Percentiles rank a stretch among this genome's conserved stretches.
phyloP scores from a whole-genome alignment of 2,113 vertebrate genomes.

The Myotis brandtii region DNA sequence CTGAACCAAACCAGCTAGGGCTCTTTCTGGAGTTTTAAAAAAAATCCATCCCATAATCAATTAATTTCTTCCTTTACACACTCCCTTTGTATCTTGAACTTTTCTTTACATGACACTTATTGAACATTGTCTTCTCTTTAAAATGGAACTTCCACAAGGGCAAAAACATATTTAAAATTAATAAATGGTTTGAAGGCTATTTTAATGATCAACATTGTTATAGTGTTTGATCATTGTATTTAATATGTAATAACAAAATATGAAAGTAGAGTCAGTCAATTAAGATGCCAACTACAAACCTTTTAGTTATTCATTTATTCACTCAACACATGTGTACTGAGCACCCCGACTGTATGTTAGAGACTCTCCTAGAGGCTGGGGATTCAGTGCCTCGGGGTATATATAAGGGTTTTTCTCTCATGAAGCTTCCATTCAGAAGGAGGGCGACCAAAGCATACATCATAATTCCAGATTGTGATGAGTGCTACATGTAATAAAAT shows the following conservation, averaged over 20 bases:
- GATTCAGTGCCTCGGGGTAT: not conserved
- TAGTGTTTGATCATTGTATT: constrained; percentile 26
- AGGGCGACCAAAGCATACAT: not conserved
- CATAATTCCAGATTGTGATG: not conserved
- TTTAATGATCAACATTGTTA: not conserved
- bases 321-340: not conserved
- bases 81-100: not conserved
- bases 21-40: no score
- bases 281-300: not conserved
- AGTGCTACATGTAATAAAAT: not conserved
- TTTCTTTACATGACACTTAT: not conserved
- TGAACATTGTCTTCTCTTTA: not conserved
- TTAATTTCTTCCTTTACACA: not conserved
- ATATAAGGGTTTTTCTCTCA: not conserved
- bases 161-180: constrained; percentile 26
- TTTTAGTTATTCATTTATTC: not conserved
- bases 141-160: not conserved
- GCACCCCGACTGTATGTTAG: not conserved
- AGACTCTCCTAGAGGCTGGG: not conserved
- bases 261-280: not conserved
- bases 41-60: not conserved
- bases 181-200: not conserved
- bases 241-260: constrained; percentile 29
- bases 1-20: no score
- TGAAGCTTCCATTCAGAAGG: not conserved